Base-by-base conservation (phyloP, 2,888 invertebrate species). In the Metalampra italica region DNA sequence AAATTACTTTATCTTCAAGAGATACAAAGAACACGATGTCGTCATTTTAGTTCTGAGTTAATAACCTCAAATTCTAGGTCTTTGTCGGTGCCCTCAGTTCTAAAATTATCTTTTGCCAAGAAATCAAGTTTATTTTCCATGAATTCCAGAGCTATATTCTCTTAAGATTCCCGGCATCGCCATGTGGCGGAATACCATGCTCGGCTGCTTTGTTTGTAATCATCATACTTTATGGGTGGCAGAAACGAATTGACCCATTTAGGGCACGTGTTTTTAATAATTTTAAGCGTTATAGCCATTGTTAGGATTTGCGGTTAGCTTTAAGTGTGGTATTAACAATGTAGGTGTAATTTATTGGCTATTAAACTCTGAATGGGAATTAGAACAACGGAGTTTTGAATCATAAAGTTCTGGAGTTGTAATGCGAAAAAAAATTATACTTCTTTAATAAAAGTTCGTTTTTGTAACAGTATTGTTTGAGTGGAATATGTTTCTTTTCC, bases 251-350 rank as follows among this genome's bases (percentile, higher is more conserved):
- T 47, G 51, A 51, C 49, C 52, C 43, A 55, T 53, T 58, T 57
- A 47, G 15, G 53, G 54, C 59, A 60, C 50, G 55, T 62, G 59
- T 57, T 53, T 52, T 51, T 54, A 50, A 52, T 51, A 48, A 40
- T 43, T 43, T 34, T 11, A 32, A 46, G 14, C 45, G 13, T 45
- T 38, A 8, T 29, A 15, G n/a, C 38, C 45, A 44, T 47, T 64
- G 60, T 59, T 64, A 54, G 51, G 46, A 55, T 59, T 60, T 57
- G 64, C 52, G 58, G 59, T 55, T 36, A 36, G 37, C 50, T 56
- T 55, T 46, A 46, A 53, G 46, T 54, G 51, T 43, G 47, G 47
- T 52, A 54, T 54, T 57, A 53, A 52, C 58, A 49, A 47, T 57
- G 52, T 57, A 51, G 48, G 43, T 50, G 47, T 61, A 57, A 60